phyloP scores from a whole-genome alignment of 2,797 vertebrate species.

The Menidia menidia region DNA sequence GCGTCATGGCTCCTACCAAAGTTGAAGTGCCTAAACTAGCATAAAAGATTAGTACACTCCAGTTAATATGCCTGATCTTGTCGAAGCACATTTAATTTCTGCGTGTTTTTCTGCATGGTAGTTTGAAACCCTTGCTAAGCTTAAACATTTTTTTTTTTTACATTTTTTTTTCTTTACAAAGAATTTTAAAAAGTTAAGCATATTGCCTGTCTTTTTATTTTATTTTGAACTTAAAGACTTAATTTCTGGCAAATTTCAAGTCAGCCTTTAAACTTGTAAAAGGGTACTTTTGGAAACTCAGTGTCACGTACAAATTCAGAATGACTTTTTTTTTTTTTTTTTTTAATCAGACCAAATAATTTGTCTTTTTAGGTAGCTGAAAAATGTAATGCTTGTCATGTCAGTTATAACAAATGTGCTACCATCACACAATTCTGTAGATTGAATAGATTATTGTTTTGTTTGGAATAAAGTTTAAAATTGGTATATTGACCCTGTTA shows the following conservation, averaged over 20 bases:
- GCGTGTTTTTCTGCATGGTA: not conserved
- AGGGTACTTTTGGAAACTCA: not conserved
- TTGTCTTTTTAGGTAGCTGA: not conserved
- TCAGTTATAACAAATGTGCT: too few species aligned
- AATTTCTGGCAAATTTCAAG: not conserved
- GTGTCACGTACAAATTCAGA: not conserved
- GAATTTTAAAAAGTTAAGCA: not conserved
- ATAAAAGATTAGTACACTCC: not conserved
- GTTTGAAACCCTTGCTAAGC: not conserved
- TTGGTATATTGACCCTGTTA: not conserved
- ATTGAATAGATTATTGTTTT: not conserved
- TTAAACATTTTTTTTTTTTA: not conserved
- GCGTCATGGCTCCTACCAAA: constrained; percentile 12
- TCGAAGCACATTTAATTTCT: not conserved
- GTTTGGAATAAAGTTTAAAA: constrained; percentile 8
- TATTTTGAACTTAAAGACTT: constrained; percentile 1
- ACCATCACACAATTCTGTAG: not conserved
- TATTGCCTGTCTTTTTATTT: not conserved
- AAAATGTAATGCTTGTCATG: too few species aligned
- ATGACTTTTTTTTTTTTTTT: not conserved
- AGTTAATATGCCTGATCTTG: fast-evolving
- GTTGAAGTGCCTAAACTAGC: not conserved
- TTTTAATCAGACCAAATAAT: not conserved
- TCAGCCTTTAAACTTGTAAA: not conserved
- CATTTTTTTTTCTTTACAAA: not conserved